phyloP scores from a whole-genome alignment of 2,113 vertebrate genomes.

The Pseudorhombus dupliciocellatus region DNA sequence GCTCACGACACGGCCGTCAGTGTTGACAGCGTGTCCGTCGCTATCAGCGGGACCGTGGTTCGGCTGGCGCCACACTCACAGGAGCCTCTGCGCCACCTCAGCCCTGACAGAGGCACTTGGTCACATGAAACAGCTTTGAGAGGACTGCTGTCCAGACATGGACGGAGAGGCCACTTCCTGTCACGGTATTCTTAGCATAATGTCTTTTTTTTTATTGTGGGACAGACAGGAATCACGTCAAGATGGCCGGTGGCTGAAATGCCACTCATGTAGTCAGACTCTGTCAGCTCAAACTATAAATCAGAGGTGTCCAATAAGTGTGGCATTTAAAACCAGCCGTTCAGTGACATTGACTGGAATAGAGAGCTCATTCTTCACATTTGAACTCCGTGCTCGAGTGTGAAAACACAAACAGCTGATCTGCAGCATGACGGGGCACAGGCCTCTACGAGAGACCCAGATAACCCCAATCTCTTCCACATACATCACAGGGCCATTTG shows the following conservation, averaged over 20 bases:
- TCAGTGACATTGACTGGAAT: constrained; percentile 51
- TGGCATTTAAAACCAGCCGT: constrained; percentile 47
- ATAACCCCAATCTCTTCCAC: constrained; percentile 31
- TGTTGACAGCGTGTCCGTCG: constrained; percentile 58
- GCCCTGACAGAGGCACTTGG: constrained; percentile 24
- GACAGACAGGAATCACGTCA: constrained; percentile 21
- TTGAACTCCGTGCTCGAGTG: constrained; percentile 50
- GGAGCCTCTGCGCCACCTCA: constrained; percentile 42
- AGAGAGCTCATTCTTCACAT: constrained; percentile 58
- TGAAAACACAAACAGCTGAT: constrained; percentile 63
- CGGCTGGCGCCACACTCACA: constrained; percentile 54
- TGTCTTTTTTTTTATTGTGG: constrained; percentile 6
- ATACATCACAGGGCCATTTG: constrained; percentile 34
- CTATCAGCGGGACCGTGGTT: constrained; percentile 61
- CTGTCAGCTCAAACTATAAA: constrained; percentile 38
- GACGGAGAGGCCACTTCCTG: constrained; percentile 25
- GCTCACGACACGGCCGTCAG: constrained; percentile 40
- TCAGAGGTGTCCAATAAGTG: constrained; percentile 56
- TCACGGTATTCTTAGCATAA: neutral
- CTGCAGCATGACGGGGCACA: constrained; percentile 62
- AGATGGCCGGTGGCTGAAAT: constrained; percentile 1
- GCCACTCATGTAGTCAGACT: constrained; percentile 35
- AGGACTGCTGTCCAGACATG: constrained; percentile 11
- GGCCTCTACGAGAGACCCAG: constrained; percentile 41
- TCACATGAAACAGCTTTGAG: constrained; percentile 20